A percentile compares a stretch with the other conserved stretches of the same genome.
These are phyloP conservation scores for Clitarchus hookeri DNA, from an alignment of 2,888 invertebrate genomes.

Conservation along the genomic window DNA sequence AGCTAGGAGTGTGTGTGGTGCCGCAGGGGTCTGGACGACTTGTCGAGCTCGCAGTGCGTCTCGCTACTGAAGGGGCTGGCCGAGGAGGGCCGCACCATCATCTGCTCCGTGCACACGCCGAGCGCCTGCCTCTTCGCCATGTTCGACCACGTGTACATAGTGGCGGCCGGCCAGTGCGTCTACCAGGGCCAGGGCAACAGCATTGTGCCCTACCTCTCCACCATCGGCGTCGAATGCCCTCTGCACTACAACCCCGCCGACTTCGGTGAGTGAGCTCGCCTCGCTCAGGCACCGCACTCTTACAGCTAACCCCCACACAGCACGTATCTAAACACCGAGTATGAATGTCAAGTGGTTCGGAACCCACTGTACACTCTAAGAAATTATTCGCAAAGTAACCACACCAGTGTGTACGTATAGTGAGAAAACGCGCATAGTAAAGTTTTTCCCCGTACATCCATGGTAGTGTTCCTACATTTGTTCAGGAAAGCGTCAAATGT, in stretches of 20 bases:
- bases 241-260: slow-evolving; percentile 95
- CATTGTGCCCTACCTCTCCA: slow-evolving; percentile 80
- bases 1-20: not conserved
- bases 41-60: slow-evolving; percentile 88
- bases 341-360: too few relatives aligned
- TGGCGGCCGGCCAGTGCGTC: slow-evolving; percentile 86
- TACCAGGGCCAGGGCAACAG: slow-evolving; percentile 81
- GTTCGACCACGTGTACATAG: slow-evolving; percentile 89
- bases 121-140: slow-evolving; percentile 89
- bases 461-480: too few relatives aligned
- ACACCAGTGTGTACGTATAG: too few relatives aligned
- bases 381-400: too few relatives aligned
- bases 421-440: too few relatives aligned
- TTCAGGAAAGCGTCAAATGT: too few relatives aligned
- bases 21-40: slow-evolving; percentile 84
- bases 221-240: slow-evolving; percentile 82
- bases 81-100: slow-evolving; percentile 83
- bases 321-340: too few relatives aligned
- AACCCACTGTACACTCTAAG: too few relatives aligned
- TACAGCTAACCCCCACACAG: too few relatives aligned
- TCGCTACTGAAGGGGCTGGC: slow-evolving; percentile 83
- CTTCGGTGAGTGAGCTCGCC: slow-evolving; percentile 70
- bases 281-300: too few relatives aligned
- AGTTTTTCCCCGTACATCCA: too few relatives aligned
- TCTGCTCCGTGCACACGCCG: slow-evolving; percentile 96